Evolutionary conservation across 1,140 invertebrate species (phyloP).

Genomic region (Helicoverpa armigera): DNA sequence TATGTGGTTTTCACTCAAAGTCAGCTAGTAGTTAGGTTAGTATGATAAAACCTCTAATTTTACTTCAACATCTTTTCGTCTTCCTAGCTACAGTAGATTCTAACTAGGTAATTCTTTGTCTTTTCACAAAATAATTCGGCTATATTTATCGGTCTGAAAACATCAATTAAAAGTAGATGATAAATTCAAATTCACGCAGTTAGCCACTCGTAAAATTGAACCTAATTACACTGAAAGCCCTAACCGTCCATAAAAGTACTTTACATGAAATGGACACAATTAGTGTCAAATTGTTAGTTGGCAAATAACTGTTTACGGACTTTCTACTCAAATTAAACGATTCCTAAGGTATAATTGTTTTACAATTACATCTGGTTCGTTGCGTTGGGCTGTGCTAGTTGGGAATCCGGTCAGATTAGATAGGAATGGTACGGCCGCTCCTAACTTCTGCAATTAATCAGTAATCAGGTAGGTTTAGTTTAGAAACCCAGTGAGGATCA

Average conservation of each 20-base stretch:
- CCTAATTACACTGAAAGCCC: background rate
- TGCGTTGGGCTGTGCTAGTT: background rate
- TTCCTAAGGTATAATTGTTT: slow-evolving; percentile 19
- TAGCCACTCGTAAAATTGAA: background rate
- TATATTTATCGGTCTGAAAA: too few relatives aligned
- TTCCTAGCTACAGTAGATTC: too few relatives aligned
- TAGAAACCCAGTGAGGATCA: background rate
- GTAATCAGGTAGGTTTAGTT: background rate
- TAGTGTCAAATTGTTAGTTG: slow-evolving; percentile 20
- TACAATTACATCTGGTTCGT: slow-evolving; percentile 10
- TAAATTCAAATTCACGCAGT: background rate
- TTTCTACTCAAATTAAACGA: slow-evolving; percentile 10
- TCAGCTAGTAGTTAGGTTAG: too few relatives aligned
- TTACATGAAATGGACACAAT: slow-evolving; percentile 2
- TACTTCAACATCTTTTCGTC: too few relatives aligned
- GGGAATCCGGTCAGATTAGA: slow-evolving; percentile 29
- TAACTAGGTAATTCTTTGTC: too few relatives aligned
- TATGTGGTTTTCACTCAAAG: too few relatives aligned
- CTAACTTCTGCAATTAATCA: background rate
- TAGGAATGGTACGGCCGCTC: background rate
- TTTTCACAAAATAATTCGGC: too few relatives aligned
- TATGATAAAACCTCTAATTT: too few relatives aligned
- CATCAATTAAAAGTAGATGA: background rate
- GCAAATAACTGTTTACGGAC: background rate
- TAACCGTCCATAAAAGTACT: background rate